These are phyloP conservation scores for Tenthredo amoena DNA, from an alignment of 2,888 invertebrate genomes.

Conservation along the genomic window DNA sequence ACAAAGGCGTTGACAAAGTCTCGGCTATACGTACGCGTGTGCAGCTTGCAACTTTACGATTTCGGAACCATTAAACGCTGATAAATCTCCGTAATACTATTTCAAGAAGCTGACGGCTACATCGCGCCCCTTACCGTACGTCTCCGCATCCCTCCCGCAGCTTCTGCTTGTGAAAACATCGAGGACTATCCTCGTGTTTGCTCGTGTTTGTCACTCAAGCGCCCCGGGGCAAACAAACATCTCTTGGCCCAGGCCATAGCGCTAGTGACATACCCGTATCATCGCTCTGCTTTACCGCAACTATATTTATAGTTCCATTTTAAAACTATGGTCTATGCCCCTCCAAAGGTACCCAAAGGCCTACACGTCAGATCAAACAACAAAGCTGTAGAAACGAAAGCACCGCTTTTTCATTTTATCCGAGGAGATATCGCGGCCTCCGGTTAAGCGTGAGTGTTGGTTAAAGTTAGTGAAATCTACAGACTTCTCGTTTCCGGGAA, in stretches of 20 bases:
- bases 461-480: neutral
- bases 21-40: slow-evolving; percentile 52
- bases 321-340: neutral
- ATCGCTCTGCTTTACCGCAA: slow-evolving; percentile 60
- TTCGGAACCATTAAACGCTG: slow-evolving; percentile 72
- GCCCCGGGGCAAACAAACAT: slow-evolving; percentile 72
- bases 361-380: slow-evolving; percentile 31
- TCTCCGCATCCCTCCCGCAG: slow-evolving; percentile 9
- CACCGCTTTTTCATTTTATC: neutral
- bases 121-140: neutral
- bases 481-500: neutral
- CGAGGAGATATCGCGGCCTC: neutral
- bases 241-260: slow-evolving; percentile 63
- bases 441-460: neutral
- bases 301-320: slow-evolving; percentile 64
- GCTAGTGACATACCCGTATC: slow-evolving; percentile 65
- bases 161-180: slow-evolving; percentile 67
- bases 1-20: slow-evolving; percentile 77
- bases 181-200: slow-evolving; percentile 56
- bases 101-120: slow-evolving; percentile 56
- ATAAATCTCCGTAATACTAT: slow-evolving; percentile 68
- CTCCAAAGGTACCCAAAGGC: slow-evolving; percentile 13
- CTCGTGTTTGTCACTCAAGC: slow-evolving; percentile 73
- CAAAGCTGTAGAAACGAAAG: slow-evolving; percentile 42
- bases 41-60: slow-evolving; percentile 68